A percentile compares a stretch with the other conserved stretches of the same genome.
These are phyloP conservation scores for Erebia palarica DNA, from an alignment of 2,888 invertebrate species.

Conservation along the genomic window DNA sequence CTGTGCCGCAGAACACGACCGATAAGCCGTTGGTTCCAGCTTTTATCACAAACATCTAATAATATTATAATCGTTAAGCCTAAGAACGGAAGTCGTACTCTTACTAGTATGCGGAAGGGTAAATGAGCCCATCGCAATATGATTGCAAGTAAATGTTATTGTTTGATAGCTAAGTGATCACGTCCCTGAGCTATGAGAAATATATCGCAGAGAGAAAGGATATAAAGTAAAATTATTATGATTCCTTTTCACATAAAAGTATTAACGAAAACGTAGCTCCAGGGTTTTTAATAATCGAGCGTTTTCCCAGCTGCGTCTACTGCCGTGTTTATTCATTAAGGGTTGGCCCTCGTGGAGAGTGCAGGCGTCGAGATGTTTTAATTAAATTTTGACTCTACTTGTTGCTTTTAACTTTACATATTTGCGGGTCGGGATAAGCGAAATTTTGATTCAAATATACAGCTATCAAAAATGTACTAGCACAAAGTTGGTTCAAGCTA, in stretches of 20 bases:
- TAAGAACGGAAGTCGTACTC: too few species aligned
- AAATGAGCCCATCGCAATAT: too few species aligned
- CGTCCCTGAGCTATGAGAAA: too few species aligned
- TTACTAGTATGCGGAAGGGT: too few species aligned
- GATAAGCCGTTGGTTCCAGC: too few species aligned
- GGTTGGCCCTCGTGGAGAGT: conserved; percentile 24
- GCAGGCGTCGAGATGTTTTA: conserved; percentile 29
- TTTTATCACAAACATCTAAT: too few species aligned
- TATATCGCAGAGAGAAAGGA: too few species aligned
- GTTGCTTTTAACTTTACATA: conserved; percentile 32
- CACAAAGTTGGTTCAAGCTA: neutral
- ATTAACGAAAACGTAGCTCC: neutral
- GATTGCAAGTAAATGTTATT: too few species aligned
- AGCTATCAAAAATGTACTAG: neutral
- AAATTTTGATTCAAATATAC: conserved; percentile 4
- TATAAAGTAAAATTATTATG: neutral
- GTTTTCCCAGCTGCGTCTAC: neutral
- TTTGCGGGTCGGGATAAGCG: conserved; percentile 6
- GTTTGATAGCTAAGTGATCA: too few species aligned
- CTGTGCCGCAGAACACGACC: too few species aligned
- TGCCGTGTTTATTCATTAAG: conserved; percentile 30
- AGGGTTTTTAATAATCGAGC: neutral
- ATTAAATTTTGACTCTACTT: conserved; percentile 37
- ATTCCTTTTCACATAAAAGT: conserved; percentile 1
- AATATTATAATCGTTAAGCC: too few species aligned